phyloP scores from a whole-genome alignment of 1,140 invertebrate species.

The Subanguina moxae region DNA sequence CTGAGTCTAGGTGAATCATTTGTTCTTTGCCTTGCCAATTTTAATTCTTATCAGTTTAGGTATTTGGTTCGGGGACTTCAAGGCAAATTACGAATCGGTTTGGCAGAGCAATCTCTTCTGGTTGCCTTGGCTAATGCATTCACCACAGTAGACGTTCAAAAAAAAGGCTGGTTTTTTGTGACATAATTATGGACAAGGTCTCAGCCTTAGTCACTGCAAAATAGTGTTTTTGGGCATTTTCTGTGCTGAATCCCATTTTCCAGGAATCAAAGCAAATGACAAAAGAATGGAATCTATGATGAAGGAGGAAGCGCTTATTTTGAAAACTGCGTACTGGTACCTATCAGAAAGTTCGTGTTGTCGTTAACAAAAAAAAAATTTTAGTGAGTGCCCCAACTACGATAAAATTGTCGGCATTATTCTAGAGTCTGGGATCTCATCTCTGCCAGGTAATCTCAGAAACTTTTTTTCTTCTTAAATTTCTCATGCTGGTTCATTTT shows the following conservation, averaged over 20 bases:
- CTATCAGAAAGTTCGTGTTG: no score
- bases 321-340: constrained; percentile 92
- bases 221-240: no score
- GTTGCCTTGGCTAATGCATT: constrained; percentile 79
- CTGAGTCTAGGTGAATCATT: constrained; percentile 70
- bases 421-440: constrained; percentile 74
- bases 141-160: constrained; percentile 45
- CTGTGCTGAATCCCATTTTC: constrained; percentile 38
- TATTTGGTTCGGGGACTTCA: constrained; percentile 85
- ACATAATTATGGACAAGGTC: no score
- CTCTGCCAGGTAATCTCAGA: constrained; percentile 64
- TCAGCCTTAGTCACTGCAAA: no score
- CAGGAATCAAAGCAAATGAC: constrained; percentile 62
- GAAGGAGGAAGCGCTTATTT: constrained; percentile 72
- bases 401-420: constrained; percentile 78
- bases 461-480: no score
- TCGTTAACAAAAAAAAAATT: constrained; percentile 30
- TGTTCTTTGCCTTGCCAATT: not conserved
- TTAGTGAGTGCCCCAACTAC: constrained; percentile 91
- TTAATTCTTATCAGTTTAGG: not conserved
- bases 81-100: constrained; percentile 89
- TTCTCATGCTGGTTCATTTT: no score
- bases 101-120: constrained; percentile 92
- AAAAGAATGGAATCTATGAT: constrained; percentile 76
- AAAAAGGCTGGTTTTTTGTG: constrained; percentile 29